phyloP scores from a whole-genome alignment of 1,140 invertebrate genomes.

The Brachionus sp. region DNA sequence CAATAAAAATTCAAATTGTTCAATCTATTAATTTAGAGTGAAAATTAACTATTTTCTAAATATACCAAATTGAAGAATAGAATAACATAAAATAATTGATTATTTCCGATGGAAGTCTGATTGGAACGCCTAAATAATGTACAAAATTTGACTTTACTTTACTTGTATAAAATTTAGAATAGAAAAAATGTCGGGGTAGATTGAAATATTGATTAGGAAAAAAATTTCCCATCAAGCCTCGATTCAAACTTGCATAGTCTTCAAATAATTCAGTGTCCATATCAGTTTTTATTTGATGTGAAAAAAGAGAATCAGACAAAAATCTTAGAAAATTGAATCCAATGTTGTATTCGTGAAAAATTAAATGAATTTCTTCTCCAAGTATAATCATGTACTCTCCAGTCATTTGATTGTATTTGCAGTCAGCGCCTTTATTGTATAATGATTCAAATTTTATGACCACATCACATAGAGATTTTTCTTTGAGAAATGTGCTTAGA shows the following conservation, averaged over 20 bases:
- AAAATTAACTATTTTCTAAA: background rate
- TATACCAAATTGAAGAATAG: slow-evolving; percentile 10
- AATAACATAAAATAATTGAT: slow-evolving; percentile 41
- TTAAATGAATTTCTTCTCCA: background rate
- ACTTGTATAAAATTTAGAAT: background rate
- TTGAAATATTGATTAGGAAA: slow-evolving; percentile 7
- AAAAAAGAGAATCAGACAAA: background rate
- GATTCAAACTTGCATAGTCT: background rate
- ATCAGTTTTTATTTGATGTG: background rate
- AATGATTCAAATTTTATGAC: background rate
- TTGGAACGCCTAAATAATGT: background rate
- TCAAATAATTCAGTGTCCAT: background rate
- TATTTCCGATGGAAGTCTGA: slow-evolving; percentile 6
- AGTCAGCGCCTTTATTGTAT: background rate
- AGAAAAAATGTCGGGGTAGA: background rate
- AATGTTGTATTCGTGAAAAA: background rate
- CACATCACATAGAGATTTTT: background rate
- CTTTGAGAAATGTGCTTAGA: background rate
- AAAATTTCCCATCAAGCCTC: background rate
- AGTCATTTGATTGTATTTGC: background rate
- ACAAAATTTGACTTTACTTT: background rate
- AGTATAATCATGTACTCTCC: background rate
- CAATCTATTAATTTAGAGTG: background rate
- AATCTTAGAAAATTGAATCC: background rate
- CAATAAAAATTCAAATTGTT: too few species aligned